These are phyloP conservation scores for Calypte anna DNA, from an alignment of 2,113 vertebrate species.

Conservation along the genomic window DNA sequence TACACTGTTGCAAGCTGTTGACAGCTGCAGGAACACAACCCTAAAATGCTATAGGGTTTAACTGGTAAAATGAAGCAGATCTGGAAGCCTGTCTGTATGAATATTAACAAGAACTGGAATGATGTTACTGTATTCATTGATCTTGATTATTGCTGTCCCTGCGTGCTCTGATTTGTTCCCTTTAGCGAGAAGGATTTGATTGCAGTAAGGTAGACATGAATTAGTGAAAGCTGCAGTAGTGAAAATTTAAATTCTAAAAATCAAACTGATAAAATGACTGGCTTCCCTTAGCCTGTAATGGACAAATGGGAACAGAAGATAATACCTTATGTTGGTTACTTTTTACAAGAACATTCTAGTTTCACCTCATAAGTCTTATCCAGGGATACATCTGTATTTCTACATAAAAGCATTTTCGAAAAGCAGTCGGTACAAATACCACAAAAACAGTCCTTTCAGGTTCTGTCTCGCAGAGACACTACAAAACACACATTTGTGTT, in stretches of 20 bases:
- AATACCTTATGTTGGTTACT: not conserved
- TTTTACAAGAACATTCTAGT: not conserved
- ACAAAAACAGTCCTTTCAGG: slow-evolving; percentile 1
- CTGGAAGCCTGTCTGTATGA: not conserved
- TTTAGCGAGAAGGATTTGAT: not conserved
- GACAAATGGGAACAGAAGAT: not conserved
- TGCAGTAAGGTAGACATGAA: not conserved
- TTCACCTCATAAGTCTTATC: not conserved
- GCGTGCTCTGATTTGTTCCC: not conserved
- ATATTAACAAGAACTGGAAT: not conserved
- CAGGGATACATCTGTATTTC: not conserved
- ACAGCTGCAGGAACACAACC: not conserved
- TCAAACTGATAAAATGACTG: not conserved
- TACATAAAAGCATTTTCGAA: not conserved
- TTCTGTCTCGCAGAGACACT: slow-evolving; percentile 10
- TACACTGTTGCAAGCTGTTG: not conserved
- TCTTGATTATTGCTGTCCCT: not conserved
- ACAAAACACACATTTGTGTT: slow-evolving; percentile 4
- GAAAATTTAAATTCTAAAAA: not conserved
- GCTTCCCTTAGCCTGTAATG: not conserved
- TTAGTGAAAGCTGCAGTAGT: not conserved
- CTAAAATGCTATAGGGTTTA: not conserved
- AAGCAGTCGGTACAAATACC: not conserved
- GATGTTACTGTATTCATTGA: not conserved
- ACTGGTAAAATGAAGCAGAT: not conserved